Percentiles rank a stretch among this genome's conserved stretches.
Evolutionary conservation across 2,113 vertebrate genomes (phyloP).

Genomic region (Symphodus melops): DNA sequence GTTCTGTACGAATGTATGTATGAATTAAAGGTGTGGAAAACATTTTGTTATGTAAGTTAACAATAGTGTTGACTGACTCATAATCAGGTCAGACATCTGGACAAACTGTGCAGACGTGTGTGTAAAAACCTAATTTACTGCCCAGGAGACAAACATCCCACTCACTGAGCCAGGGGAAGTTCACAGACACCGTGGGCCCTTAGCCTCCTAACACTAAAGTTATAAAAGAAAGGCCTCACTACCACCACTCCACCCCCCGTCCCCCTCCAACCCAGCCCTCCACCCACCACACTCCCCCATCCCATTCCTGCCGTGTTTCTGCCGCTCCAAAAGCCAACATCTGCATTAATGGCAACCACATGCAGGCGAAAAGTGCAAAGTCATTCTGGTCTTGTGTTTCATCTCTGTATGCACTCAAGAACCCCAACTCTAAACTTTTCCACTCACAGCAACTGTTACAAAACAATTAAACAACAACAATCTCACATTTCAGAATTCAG

Average conservation of each 20-base stretch:
- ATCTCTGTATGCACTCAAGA: constrained; percentile 13
- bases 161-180: background rate
- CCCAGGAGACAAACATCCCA: background rate
- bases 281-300: constrained; percentile 9
- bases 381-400: constrained; percentile 64
- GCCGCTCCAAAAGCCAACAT: background rate
- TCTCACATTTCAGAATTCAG: background rate
- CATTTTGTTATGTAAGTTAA: rapidly evolving
- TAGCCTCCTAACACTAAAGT: background rate
- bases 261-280: background rate
- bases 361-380: constrained; percentile 76
- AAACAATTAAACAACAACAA: background rate
- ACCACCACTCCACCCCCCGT: background rate
- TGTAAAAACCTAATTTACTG: background rate
- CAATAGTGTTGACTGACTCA: background rate
- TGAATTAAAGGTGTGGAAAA: background rate
- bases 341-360: constrained; percentile 74
- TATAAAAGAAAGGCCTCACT: constrained; percentile 9
- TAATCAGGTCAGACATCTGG: background rate
- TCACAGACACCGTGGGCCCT: background rate
- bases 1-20: background rate
- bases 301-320: constrained; percentile 1
- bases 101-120: background rate
- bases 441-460: background rate
- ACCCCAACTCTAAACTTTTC: constrained; percentile 20